A percentile compares a stretch with the other conserved stretches of the same genome.
Evolutionary conservation across 2,113 vertebrate genomes (phyloP).

Genomic region (Dicaeum eximium): DNA sequence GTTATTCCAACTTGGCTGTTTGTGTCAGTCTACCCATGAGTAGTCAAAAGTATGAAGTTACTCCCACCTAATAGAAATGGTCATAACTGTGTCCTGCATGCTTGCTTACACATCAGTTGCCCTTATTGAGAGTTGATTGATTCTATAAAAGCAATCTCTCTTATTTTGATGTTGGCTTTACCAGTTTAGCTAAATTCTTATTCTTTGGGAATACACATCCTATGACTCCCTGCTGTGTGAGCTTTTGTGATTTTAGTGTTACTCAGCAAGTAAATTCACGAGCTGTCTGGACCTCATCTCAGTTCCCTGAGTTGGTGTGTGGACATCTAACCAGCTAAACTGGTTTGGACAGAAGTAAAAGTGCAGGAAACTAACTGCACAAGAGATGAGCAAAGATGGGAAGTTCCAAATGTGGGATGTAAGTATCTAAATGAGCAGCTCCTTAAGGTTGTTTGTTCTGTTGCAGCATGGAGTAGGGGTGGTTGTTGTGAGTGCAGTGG

Average conservation of each 20-base stretch:
- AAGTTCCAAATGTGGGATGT: not conserved
- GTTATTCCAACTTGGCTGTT: not conserved
- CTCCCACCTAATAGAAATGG: not conserved
- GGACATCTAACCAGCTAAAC: not conserved
- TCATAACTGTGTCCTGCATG: not conserved
- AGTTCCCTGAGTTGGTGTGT: not conserved
- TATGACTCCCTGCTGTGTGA: not conserved
- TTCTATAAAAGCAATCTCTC: not conserved
- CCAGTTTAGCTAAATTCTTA: not conserved
- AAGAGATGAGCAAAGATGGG: not conserved
- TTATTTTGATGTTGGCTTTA: not conserved
- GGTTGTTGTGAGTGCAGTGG: not conserved
- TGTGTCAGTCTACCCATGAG: not conserved
- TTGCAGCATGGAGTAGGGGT: not conserved
- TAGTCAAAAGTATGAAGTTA: not conserved
- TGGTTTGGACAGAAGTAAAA: not conserved
- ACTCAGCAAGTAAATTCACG: not conserved
- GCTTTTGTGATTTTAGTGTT: not conserved
- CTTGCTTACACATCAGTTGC: not conserved
- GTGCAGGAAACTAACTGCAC: not conserved
- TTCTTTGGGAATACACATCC: not conserved
- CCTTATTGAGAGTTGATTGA: not conserved
- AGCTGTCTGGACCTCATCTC: not conserved
- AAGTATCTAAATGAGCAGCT: not conserved
- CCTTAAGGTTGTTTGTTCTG: not conserved